A percentile compares a stretch with the other conserved stretches of the same genome.
Evolutionary conservation across 1,140 invertebrate genomes (phyloP).

Genomic region (Nephotettix cincticeps): DNA sequence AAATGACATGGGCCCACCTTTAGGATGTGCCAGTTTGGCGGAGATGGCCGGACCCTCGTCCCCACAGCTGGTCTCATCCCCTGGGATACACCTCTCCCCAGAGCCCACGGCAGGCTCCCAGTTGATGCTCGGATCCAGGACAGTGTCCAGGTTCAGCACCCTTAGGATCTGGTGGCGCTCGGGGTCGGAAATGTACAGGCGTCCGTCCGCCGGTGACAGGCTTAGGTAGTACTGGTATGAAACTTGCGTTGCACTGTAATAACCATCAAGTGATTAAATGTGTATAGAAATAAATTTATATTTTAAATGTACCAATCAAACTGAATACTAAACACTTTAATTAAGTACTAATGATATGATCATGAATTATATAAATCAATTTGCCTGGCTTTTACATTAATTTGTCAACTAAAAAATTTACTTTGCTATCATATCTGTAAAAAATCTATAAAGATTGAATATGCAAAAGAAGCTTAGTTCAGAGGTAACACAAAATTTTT

Average conservation of each 20-base stretch:
- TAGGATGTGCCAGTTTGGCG: conserved; percentile 92
- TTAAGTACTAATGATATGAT: too few relatives aligned
- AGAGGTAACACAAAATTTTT: too few relatives aligned
- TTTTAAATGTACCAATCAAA: too few relatives aligned
- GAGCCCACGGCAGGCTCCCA: conserved; percentile 88
- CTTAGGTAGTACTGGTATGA: conserved; percentile 95
- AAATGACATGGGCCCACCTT: conserved; percentile 61
- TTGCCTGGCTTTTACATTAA: too few relatives aligned
- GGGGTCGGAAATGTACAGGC: conserved; percentile 94
- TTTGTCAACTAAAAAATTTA: too few relatives aligned
- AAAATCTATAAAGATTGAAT: too few relatives aligned
- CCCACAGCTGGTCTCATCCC: conserved; percentile 86
- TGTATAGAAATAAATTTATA: too few relatives aligned
- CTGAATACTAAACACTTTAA: too few relatives aligned
- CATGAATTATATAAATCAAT: too few relatives aligned
- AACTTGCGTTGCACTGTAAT: conserved; percentile 82
- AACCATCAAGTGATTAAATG: too few relatives aligned
- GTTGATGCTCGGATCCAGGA: conserved; percentile 80
- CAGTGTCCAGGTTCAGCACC: conserved; percentile 70
- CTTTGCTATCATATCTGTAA: too few relatives aligned
- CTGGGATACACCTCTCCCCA: conserved; percentile 94
- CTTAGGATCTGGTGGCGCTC: conserved; percentile 85
- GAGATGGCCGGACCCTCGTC: conserved; percentile 87
- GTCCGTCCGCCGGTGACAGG: conserved; percentile 91
- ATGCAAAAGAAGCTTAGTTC: too few relatives aligned